Base-by-base conservation (phyloP, 2,797 vertebrate species). In the Oryzias dopingdopingensis region DNA sequence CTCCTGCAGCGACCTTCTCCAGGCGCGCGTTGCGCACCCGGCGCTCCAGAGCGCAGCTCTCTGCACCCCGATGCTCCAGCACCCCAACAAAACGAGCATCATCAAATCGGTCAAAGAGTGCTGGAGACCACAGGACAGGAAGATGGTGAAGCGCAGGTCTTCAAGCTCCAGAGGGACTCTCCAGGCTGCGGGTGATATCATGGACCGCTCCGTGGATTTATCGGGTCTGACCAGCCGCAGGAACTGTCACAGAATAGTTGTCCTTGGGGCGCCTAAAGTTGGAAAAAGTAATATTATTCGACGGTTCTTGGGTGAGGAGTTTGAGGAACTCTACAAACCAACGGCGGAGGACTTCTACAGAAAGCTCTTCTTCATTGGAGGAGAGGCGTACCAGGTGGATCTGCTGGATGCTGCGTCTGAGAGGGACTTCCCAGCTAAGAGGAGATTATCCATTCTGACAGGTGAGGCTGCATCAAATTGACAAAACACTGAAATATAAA, bases 291-390 rank as follows among this genome's bases (percentile, higher is more conserved):
- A 88, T 62, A 78, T 92, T 17, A 67, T 93, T 1, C 58, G 61
- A 20, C 62, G 88, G 49, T 93, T 92, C 68, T 24, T 92, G 64
- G 85, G 85, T 0, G 68, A 83, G 42, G 84, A 84, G 0, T 92
- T 89, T 57, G 74, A 88, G n/a, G 91, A 92, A 14, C 40, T 52
- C 0, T 91, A 93, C 46, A 80, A 87, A n/a, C 85, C 90, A 1
- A 92, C 92, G 1, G 61, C 23, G 0, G 92, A 93, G 48, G 91
- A 92, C 67, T 93, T 92, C 56, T 82, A 91, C 82, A 88, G 90
- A 32, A 93, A 92, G 67, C 70, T 93, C 70, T 93, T 88, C 72
- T 79, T 85, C 74, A 90, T 93, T 5, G 68, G 76, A 59, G 90
- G 90, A 4, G 81, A 91, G 61, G 32, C 79, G 0, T 92, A 92